Conservation (phyloP, 1,140 invertebrate species). For the Zeugodacus cucurbitae region DNA sequence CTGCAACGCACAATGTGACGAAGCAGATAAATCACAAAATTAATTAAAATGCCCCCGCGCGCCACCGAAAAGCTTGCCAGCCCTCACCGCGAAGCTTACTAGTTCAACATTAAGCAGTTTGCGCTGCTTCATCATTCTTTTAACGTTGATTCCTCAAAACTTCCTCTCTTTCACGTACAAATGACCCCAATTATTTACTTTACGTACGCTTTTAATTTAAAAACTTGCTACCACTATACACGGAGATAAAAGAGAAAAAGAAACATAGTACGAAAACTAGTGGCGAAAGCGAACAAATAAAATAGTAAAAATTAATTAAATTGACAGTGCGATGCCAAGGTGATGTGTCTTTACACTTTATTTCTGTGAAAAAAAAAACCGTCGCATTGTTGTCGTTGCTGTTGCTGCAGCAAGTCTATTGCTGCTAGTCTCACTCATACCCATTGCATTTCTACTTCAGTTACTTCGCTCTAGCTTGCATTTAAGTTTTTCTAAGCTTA, state of each 20-base stretch:
- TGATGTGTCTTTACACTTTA: neutral
- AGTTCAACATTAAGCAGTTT: neutral
- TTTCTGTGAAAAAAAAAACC: neutral
- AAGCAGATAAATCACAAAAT: conserved; percentile 28
- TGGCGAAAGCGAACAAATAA: neutral
- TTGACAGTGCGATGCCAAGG: conserved; percentile 10
- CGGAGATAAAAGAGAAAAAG: neutral
- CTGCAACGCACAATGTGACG: neutral
- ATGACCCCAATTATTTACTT: conserved; percentile 32
- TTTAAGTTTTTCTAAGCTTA: neutral
- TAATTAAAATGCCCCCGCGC: neutral
- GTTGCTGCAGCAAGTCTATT: neutral
- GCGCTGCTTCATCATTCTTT: neutral
- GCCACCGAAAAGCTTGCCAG: neutral
- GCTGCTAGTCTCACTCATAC: neutral
- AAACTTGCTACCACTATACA: neutral
- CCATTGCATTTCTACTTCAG: neutral
- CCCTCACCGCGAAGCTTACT: neutral
- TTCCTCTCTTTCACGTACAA: neutral
- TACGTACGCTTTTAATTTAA: neutral
- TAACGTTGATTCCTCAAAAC: neutral
- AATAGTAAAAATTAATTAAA: conserved; percentile 27
- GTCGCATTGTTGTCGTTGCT: neutral
- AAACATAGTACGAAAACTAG: neutral
- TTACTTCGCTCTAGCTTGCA: neutral